Evolutionary conservation across 2,113 vertebrate genomes (phyloP).

Genomic region (Pantherophis guttatus): DNA sequence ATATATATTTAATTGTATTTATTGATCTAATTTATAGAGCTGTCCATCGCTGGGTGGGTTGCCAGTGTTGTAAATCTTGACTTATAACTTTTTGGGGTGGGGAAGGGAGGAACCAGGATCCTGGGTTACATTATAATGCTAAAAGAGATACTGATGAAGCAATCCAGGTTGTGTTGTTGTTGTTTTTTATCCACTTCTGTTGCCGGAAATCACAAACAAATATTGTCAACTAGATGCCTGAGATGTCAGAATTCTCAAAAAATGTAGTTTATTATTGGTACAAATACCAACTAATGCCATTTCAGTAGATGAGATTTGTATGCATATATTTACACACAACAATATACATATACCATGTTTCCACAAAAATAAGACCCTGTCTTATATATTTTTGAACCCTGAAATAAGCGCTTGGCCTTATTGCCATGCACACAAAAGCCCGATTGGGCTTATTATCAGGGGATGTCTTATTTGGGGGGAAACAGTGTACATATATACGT

Average conservation of each 20-base stretch:
- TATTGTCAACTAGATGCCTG: neutral
- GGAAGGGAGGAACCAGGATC: neutral
- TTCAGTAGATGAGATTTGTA: neutral
- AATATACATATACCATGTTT: neutral
- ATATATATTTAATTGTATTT: neutral
- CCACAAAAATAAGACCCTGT: no score
- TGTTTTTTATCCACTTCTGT: neutral
- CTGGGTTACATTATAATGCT: neutral
- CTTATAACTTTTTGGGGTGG: neutral
- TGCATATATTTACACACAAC: neutral
- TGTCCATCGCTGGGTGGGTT: neutral
- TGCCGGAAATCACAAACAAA: neutral
- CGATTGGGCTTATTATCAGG: no score
- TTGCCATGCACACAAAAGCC: no score
- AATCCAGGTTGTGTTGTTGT: neutral
- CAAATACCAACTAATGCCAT: neutral
- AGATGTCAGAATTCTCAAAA: neutral
- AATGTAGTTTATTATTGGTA: neutral
- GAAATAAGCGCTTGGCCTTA: no score
- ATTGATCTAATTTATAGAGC: neutral
- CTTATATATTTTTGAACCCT: no score
- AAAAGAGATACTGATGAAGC: neutral
- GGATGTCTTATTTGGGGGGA: no score
- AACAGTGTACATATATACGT: no score
- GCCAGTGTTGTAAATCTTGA: neutral